phyloP scores from a whole-genome alignment of 2,113 vertebrate species.

The Strix uralensis region DNA sequence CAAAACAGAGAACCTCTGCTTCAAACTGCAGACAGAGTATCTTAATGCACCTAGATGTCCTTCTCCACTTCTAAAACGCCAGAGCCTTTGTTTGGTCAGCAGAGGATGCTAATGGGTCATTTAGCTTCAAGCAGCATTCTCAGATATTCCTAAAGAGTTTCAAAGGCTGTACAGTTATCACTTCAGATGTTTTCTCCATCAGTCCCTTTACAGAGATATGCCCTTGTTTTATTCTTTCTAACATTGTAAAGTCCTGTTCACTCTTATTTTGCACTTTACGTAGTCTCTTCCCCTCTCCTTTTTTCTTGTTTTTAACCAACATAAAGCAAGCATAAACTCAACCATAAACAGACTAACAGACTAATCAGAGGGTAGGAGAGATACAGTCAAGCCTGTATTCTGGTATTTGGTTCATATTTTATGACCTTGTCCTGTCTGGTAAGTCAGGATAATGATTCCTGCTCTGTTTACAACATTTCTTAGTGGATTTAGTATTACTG shows the following conservation, averaged over 20 bases:
- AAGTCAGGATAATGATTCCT: neutral
- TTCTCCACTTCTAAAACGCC: neutral
- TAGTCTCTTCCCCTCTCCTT: neutral
- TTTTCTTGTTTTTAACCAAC: neutral
- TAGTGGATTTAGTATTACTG: neutral
- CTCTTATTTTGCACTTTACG: neutral
- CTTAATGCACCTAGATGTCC: neutral
- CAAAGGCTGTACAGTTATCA: neutral
- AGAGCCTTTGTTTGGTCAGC: constrained; percentile 15
- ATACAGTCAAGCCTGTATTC: neutral
- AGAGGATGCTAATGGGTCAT: constrained; percentile 33
- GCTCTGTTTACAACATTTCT: neutral
- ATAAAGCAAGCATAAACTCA: neutral
- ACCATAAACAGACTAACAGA: neutral
- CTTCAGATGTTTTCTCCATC: neutral
- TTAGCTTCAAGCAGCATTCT: neutral
- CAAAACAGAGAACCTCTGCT: neutral
- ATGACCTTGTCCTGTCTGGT: neutral
- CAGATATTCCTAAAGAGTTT: neutral
- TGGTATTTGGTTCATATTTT: neutral
- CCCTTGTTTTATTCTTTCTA: neutral
- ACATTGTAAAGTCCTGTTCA: neutral
- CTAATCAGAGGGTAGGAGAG: neutral
- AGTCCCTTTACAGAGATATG: neutral
- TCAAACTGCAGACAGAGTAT: neutral